Evolutionary conservation across 2,113 vertebrate genomes (phyloP).

Genomic region (Aepyceros melampus): DNA sequence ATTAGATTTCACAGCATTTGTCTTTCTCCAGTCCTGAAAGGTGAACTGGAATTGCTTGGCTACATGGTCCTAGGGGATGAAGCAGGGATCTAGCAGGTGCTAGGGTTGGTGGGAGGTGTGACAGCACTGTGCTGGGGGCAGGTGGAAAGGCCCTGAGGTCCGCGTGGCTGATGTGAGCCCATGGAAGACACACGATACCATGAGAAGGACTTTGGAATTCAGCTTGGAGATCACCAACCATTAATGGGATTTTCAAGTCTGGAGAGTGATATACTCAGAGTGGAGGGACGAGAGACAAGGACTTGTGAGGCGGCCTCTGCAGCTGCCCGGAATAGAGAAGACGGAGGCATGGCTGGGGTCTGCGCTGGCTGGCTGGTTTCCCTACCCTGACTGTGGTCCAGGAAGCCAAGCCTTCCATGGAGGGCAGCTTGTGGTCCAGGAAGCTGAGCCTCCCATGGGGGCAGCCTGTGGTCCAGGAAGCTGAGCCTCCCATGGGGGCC

Average conservation of each 20-base stretch:
- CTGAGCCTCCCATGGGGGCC: not conserved
- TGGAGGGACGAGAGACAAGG: not conserved
- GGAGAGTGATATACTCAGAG: not conserved
- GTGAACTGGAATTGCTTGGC: too few relatives aligned
- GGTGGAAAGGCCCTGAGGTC: not conserved
- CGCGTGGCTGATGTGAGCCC: not conserved
- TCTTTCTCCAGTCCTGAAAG: not conserved
- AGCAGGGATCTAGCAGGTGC: fast-evolving
- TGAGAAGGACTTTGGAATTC: not conserved
- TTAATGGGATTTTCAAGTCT: not conserved
- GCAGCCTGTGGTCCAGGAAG: not conserved
- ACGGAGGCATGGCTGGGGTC: not conserved
- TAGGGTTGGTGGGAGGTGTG: fast-evolving
- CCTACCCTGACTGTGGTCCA: not conserved
- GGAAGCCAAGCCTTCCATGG: not conserved
- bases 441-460: not conserved
- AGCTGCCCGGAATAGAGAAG: not conserved
- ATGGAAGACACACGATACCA: not conserved
- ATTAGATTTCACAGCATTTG: not conserved
- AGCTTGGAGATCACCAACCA: not conserved
- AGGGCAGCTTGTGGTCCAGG: not conserved
- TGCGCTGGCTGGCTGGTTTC: not conserved
- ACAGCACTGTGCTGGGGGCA: not conserved
- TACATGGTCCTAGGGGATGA: not conserved
- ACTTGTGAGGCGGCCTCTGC: not conserved